Percentiles rank a stretch among this genome's conserved stretches.
phyloP scores from a whole-genome alignment of 2,113 vertebrate species.

The Oplegnathus fasciatus region DNA sequence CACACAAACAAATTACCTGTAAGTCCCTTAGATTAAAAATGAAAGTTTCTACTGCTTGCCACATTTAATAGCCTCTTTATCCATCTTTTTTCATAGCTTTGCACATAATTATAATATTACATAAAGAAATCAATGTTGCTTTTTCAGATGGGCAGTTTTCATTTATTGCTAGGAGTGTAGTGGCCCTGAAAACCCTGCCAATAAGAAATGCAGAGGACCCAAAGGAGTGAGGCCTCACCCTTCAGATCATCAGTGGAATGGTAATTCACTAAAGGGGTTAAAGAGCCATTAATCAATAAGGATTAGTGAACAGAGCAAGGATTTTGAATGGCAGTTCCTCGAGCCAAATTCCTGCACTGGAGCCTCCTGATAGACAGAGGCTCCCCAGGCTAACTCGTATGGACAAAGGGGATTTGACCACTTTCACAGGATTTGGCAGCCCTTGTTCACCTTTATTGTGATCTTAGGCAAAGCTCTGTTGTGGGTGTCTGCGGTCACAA shows the following conservation, averaged over 20 bases:
- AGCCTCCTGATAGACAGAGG: slow-evolving; percentile 36
- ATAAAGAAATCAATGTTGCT: slow-evolving; percentile 12
- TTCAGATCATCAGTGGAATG: slow-evolving; percentile 42
- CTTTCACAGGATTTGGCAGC: slow-evolving; percentile 60
- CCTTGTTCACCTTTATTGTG: slow-evolving; percentile 45
- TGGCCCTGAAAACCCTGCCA: background rate
- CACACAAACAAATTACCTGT: background rate
- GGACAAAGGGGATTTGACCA: slow-evolving; percentile 59
- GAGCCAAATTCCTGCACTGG: slow-evolving; percentile 39
- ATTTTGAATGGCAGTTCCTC: slow-evolving; percentile 38
- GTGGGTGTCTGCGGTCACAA: slow-evolving; percentile 46
- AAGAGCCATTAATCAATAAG: slow-evolving; percentile 69
- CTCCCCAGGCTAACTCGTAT: slow-evolving; percentile 39
- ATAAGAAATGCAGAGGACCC: background rate
- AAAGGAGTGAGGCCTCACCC: slow-evolving; percentile 11
- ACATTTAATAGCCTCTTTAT: slow-evolving; percentile 31
- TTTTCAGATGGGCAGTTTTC: slow-evolving; percentile 19
- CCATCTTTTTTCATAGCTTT: background rate
- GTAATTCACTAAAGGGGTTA: slow-evolving; percentile 54
- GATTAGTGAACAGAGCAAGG: slow-evolving; percentile 55
- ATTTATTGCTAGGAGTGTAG: background rate
- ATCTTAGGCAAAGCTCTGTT: slow-evolving; percentile 49
- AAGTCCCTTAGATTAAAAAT: slow-evolving; percentile 26
- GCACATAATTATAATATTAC: slow-evolving; percentile 29
- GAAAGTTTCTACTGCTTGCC: background rate